Base-by-base conservation (phyloP, 1,140 invertebrate species). In the Aethina tumida region DNA sequence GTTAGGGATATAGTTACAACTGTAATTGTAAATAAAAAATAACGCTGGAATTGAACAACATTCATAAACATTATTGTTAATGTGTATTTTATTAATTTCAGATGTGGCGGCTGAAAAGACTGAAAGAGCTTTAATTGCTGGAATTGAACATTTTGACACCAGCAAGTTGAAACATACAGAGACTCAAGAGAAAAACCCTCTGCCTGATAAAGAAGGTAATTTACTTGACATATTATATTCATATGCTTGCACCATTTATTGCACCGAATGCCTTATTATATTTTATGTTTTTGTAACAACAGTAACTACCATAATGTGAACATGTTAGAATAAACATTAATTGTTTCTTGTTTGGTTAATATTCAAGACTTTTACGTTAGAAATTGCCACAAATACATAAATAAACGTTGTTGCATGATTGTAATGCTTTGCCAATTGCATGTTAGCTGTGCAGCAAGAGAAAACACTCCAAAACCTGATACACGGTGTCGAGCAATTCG, bases 171-270 rank as follows among this genome's bases (percentile, higher is more conserved):
- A 94, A 66, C 91, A 90, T 58, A 87, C 89, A 14, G 82, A 90
- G 64, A 95, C 91, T 19, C 74, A 87, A 54, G 90, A 94, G 62
- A 96, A 96, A 64, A 91, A 92, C 63, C 77, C 86, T 26, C 75
- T 96, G 52, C 92, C 92, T 27, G 88, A 90, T 60, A 91, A 93
- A 78, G 85, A 91, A 71, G 89, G 91, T 96, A 73, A 65, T 62
- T 64, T 18, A n/a, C n/a, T n/a, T n/a, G n/a, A n/a, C 5, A 19
- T n/a, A n/a, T n/a, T n/a, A n/a, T n/a, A n/a, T n/a, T n/a, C n/a
- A n/a, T n/a, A n/a, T n/a, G n/a, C n/a, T n/a, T n/a, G n/a, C n/a
- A n/a, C n/a, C n/a, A n/a, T n/a, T n/a, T n/a, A n/a, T n/a, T n/a
- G n/a, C n/a, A n/a, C n/a, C n/a, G n/a, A n/a, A n/a, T n/a, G n/a